Evolutionary conservation across 2,888 invertebrate genomes (phyloP), one percentile per base, ranked within the genome.

Genomic region (Urechis unicinctus): DNA sequence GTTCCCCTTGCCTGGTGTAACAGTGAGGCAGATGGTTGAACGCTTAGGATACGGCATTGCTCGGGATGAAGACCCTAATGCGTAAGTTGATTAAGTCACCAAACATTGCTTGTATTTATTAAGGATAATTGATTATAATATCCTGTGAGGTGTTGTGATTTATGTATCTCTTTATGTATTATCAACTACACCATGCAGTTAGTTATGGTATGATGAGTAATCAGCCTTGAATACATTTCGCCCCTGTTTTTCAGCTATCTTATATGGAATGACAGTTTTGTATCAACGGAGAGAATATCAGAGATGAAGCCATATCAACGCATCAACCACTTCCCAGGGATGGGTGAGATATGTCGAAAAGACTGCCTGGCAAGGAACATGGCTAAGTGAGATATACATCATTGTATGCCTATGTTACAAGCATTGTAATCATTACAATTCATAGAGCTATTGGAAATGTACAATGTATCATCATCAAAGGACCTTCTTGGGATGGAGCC

Each of bases 281-380:
- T 77, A 36, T 69, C 77, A 9, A 70, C 70, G 24, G 78, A 78
- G 53, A 61, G 68, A 50, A 69, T 78, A 6, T 64, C 74, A 3
- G 75, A 77, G 50, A 55, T 78, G 53, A 76, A 77, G 59, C 68
- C 74, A 2, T 78, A 70, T 61, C 78, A 78, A 62, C 63, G 70
- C 47, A 71, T 77, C 30, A 78, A 78, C 62, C 78, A 78, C 63
- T 78, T 78, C 56, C 75, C 77, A 6, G 75, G 76, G 6, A 78
- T 78, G 78, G 74, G 70, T 3, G 77, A 78, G 60, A 71, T 78
- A 25, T 75, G 75, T 13, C 61, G 77, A 42, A 78, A 78, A 63
- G 78, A 78, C 57, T 69, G 68, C 48, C 63, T 78, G 22, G 76
- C 77, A n/a, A 65, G 74, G 46, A 78, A 78, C 53, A 69, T 76